Evolutionary conservation across 2,113 vertebrate genomes (phyloP).

Genomic region (Silurus meridionalis): DNA sequence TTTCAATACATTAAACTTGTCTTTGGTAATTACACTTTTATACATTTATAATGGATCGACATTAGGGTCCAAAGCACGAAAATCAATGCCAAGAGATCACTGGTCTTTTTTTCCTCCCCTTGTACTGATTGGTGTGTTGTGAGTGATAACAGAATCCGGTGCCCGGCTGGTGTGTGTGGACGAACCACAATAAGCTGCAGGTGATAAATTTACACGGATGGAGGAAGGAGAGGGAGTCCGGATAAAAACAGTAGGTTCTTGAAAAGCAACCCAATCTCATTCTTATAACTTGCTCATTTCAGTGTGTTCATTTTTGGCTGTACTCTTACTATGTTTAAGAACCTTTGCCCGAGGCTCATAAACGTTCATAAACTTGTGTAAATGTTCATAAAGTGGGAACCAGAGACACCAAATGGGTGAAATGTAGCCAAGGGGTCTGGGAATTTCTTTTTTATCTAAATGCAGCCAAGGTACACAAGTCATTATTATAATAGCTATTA

Average conservation of each 20-base stretch:
- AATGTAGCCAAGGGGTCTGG: background rate
- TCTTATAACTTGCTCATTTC: background rate
- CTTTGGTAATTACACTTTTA: background rate
- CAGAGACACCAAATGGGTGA: background rate
- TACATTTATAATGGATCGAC: background rate
- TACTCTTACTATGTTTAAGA: background rate
- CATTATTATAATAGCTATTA: background rate
- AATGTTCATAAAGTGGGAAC: background rate
- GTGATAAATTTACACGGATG: slow-evolving; percentile 36
- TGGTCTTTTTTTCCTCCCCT: background rate
- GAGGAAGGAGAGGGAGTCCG: background rate
- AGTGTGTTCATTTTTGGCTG: background rate
- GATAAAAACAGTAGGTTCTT: background rate
- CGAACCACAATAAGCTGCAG: background rate
- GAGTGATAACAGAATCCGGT: background rate
- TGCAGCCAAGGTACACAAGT: background rate
- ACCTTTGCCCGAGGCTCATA: background rate
- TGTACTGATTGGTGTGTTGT: background rate
- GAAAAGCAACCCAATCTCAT: background rate
- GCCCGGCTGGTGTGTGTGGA: background rate
- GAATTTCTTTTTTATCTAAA: background rate
- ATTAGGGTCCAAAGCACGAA: background rate
- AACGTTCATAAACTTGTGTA: background rate
- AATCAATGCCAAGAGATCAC: background rate
- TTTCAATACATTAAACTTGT: background rate